Percentiles rank a stretch among this genome's conserved stretches.
Conservation (phyloP, 2,797 vertebrate genomes). For the Centropyge bicolor region DNA sequence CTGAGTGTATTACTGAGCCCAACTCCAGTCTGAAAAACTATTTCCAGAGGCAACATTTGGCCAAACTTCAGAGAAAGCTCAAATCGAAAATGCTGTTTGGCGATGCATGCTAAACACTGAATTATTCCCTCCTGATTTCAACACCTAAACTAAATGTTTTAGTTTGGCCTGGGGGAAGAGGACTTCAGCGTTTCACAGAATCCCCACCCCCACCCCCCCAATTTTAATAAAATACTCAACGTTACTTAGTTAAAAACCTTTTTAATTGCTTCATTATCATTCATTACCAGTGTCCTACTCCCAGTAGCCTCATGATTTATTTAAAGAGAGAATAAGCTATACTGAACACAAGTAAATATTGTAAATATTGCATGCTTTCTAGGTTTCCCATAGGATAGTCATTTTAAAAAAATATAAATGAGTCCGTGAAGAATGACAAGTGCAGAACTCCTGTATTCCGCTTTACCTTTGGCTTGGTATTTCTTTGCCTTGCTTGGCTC, state of each 20-base stretch:
- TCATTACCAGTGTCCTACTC: slow-evolving; percentile 1
- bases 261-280: slow-evolving; percentile 37
- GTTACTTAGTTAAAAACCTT: slow-evolving; percentile 8
- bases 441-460: no score
- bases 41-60: slow-evolving; percentile 24
- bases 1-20: slow-evolving; percentile 18
- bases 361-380: neutral
- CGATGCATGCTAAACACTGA: slow-evolving; percentile 18
- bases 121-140: slow-evolving; percentile 19
- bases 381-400: neutral
- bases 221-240: slow-evolving; percentile 19
- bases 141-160: slow-evolving; percentile 38
- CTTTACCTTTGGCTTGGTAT: slow-evolving; percentile 5
- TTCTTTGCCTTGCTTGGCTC: slow-evolving; percentile 23
- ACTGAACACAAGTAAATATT: neutral
- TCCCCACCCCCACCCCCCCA: neutral
- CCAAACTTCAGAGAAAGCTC: slow-evolving; percentile 27
- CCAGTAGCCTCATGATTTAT: slow-evolving; percentile 1
- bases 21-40: slow-evolving; percentile 22
- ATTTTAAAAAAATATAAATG: neutral
- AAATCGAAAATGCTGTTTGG: slow-evolving; percentile 9
- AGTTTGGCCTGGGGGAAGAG: slow-evolving; percentile 20
- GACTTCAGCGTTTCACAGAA: slow-evolving; percentile 13
- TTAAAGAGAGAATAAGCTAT: slow-evolving; percentile 2
- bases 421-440: neutral